Conservation (phyloP, 2,888 invertebrate species). For the Microctonus brassicae region DNA sequence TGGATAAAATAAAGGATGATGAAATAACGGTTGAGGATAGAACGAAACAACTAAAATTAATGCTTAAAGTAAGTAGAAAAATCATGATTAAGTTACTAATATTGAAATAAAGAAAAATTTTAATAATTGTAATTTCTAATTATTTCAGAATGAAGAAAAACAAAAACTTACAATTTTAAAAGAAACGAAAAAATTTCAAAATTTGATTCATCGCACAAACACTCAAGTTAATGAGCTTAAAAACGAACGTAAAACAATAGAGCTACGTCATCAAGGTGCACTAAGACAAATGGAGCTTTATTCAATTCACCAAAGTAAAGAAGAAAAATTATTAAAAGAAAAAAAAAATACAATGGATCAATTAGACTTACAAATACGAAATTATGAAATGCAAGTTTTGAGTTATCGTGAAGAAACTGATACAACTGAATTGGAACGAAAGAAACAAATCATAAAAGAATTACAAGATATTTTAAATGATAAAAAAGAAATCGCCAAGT, state of each 20-base stretch:
- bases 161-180: constrained; percentile 51
- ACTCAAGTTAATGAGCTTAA: constrained; percentile 53
- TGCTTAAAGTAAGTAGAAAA: constrained; percentile 69
- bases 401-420: constrained; percentile 55
- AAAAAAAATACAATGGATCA: constrained; percentile 55
- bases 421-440: constrained; percentile 65
- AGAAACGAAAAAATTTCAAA: constrained; percentile 56
- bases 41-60: constrained; percentile 74
- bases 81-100: constrained; percentile 9
- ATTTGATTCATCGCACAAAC: constrained; percentile 47
- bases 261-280: constrained; percentile 53
- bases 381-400: constrained; percentile 57
- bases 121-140: constrained; percentile 7
- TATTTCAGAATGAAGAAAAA: constrained; percentile 59
- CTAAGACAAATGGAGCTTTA: constrained; percentile 54
- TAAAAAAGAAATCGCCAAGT: constrained; percentile 67
- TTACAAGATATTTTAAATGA: constrained; percentile 69
- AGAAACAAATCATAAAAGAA: constrained; percentile 68
- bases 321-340: constrained; percentile 53
- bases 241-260: constrained; percentile 52
- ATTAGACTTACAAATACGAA: constrained; percentile 57
- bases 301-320: constrained; percentile 43
- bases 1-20: constrained; percentile 71
- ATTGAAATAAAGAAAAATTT: constrained; percentile 3
- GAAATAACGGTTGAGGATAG: constrained; percentile 74